Base-by-base conservation (phyloP, 1,140 invertebrate species). In the Lethocerus indicus region DNA sequence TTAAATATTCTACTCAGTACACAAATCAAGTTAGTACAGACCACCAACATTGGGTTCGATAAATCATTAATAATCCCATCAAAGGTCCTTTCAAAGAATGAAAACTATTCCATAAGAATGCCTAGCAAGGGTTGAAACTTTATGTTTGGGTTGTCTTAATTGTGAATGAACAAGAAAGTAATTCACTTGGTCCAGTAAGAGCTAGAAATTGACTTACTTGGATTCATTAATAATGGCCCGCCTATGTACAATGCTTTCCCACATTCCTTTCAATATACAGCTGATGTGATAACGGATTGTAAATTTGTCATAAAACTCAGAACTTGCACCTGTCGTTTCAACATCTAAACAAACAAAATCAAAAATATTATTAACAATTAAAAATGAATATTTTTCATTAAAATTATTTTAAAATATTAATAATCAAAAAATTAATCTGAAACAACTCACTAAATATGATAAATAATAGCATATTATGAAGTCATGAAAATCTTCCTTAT, bases 221-320 rank as follows among this genome's bases (percentile, higher is more conserved):
- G 83, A 86, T 62, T 88, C 85, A 56, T 81, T 79, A 32, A 87
- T 73, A n/a, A 88, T 77, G 2, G 82, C 77, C 58, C 78, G 67
- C 36, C 74, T 68, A 56, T 79, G 77, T 2, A 74, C 60, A n/a
- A 69, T 66, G 57, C 78, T 77, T 24, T 82, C 78, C 82, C 81
- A 85, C 76, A 86, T 81, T 14, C 80, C 76, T 64, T 96, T 94
- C 41, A 98, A 75, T 59, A 98, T 92, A 59, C 96, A 78, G 66
- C 91, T 95, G 60, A 98, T 95, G 61, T 95, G 89, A 69, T 96
- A 96, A 53, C 91, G 78, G 60, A 98, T 97, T 12, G 90, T 91
- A 64, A 98, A 98, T 69, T 98, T 98, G 67, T 98, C 94, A 62
- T 97, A 98, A 68, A 98, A 98, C 66, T 98, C 94, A 35, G 86